Evolutionary conservation across 2,888 invertebrate genomes (phyloP).

Genomic region (Parelbella ahira): DNA sequence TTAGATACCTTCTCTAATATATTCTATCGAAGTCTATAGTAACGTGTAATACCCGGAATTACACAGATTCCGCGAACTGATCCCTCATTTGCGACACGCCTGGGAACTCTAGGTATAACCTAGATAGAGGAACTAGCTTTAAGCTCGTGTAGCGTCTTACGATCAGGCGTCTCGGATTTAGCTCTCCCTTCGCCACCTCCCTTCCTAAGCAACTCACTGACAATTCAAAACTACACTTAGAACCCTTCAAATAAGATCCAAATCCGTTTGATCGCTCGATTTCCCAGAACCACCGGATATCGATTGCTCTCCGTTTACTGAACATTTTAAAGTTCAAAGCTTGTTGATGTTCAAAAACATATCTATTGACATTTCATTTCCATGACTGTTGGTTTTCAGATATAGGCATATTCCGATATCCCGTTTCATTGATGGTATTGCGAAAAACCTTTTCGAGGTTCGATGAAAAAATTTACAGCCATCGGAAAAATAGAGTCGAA

Average conservation of each 20-base stretch:
- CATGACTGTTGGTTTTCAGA: conserved; percentile 1
- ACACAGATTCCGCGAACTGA: neutral
- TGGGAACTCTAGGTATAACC: conserved; percentile 20
- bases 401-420: neutral
- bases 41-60: too few species aligned
- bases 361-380: conserved; percentile 11
- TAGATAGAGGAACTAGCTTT: conserved; percentile 23
- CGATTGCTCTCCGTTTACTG: conserved; percentile 20
- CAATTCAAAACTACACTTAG: conserved; percentile 4
- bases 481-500: too few species aligned
- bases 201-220: conserved; percentile 2
- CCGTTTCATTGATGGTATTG: too few species aligned
- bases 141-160: conserved; percentile 25
- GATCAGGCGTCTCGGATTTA: conserved; percentile 24
- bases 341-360: conserved; percentile 9
- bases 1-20: too few species aligned
- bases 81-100: conserved; percentile 8
- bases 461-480: too few species aligned
- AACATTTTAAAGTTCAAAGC: conserved; percentile 17
- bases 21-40: too few species aligned
- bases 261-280: neutral
- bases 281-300: conserved; percentile 6
- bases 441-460: too few species aligned
- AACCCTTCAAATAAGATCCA: neutral
- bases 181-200: conserved; percentile 20